Evolutionary conservation across 2,888 invertebrate species (phyloP), one percentile per base, ranked within the genome.

Genomic region (Melikaiella ostensackeni): DNA sequence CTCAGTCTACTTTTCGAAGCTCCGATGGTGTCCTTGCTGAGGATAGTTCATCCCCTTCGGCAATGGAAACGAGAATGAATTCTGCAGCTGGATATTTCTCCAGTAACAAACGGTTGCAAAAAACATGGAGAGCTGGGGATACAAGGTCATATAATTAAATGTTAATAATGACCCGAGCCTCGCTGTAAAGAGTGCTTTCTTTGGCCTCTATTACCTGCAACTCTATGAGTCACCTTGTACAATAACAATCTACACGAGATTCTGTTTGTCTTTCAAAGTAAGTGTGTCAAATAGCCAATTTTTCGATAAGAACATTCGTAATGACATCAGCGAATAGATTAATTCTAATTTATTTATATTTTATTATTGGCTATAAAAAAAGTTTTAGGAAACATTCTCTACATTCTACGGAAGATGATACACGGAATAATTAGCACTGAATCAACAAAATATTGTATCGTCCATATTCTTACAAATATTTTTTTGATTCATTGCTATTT

Each of bases 1-100:
- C 91, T 94, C 24, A 92, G 93, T 1, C 87, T 94, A 64, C 88
- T 94, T 46, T 93, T 94, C 75, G 95, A 95, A 90, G 94, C 94
- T 88, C 94, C 94, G 1, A 91, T 93, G 84, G 93, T 93, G 84
- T 93, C 93, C 30, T 86, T 94, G 21, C 88, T 94, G 8, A 88
- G 93, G 75, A 89, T 93, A 24, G 88, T 93, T 21, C 93, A 93
- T 84, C 90, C 91, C n/a, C 75, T 88, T 66, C 85, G 88, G 59
- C 79, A 80, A 35, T 88, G 86, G 87, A 85, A 85, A 77, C 77
- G 78, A 21, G 76, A 82, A 21, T 81, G 63, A 50, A n/a, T 30
- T 66, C 8, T 46, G 30, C 50, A 59, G 38, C 42, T 64, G 21
- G 5, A 27, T 57, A 24, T 57, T 27, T 21, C 13, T 57, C 13